Base-by-base conservation (phyloP, 2,888 invertebrate genomes). In the Alsophila aescularia region DNA sequence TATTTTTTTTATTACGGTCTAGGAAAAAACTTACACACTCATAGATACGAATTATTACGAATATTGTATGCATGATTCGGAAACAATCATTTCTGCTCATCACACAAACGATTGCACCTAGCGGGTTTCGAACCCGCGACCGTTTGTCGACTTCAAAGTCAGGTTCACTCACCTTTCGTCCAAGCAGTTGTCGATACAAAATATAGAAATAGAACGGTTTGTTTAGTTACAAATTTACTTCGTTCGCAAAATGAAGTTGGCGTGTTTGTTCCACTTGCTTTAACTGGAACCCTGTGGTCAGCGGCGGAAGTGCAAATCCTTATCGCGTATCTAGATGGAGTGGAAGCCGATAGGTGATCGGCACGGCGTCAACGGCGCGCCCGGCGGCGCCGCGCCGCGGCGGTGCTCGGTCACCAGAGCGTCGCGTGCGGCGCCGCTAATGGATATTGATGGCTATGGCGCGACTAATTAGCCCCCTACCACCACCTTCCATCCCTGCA, bases 381-480 rank as follows among this genome's bases (percentile, higher is more conserved):
- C 64, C 69, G 72, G 66, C 69, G 70, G 59, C 66, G 70, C 50
- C 60, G 53, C 57, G 66, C 59, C 69, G 66, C 62, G 68, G 67
- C 68, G 70, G 62, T 67, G 62, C 66, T 68, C 60, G 67, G 56
- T 69, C 70, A 72, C 51, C 68, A 73, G n/a, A n/a, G 63, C 77
- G 82, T 90, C 85, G 90, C 90, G 90, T 90, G 90, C 77, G 88
- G 89, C 88, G 89, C 89, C 89, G 70, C 77, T 90, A 90, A 90
- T 90, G 88, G 89, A 89, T 88, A 90, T 91, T 88, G 90, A 90
- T 90, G 90, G 85, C 83, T 77, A 80, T 81, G 81, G 80, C 79
- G 81, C 83, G 80, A 83, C 89, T 90, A 90, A 90, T 90, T 90
- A 88, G 76, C 82, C 80, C 78, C 79, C 77, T 73, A 73, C 77